These are phyloP conservation scores for Actinia tenebrosa DNA, from an alignment of 64 coral and sea anemone genomes.

Conservation along the genomic window DNA sequence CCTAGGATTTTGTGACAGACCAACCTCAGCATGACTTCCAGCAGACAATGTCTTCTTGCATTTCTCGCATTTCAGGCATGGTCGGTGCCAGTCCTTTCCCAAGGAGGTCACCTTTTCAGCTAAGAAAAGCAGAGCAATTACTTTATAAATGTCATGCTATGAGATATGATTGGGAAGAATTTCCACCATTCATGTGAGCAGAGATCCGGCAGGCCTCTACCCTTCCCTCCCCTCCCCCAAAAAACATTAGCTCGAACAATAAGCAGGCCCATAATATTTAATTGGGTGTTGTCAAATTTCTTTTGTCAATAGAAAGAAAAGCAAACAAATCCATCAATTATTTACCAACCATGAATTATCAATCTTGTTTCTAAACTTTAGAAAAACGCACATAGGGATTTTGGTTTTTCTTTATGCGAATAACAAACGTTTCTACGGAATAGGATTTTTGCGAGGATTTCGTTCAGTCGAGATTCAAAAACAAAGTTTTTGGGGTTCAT, in stretches of 20 bases:
- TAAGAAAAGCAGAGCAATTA: background rate
- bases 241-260: background rate
- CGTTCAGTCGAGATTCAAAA: no score
- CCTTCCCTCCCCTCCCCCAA: background rate
- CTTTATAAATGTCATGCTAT: no score
- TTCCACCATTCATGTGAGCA: no score
- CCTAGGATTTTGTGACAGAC: background rate
- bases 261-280: background rate
- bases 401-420: no score
- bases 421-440: no score
- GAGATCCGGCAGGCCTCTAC: background rate
- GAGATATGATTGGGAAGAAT: no score
- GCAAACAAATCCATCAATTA: background rate
- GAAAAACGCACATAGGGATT: no score
- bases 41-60: slow-evolving; percentile 60
- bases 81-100: slow-evolving; percentile 81
- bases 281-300: background rate
- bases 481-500: background rate
- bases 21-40: slow-evolving; percentile 71
- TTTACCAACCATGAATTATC: background rate
- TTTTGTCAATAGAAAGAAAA: background rate
- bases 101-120: slow-evolving; percentile 72
- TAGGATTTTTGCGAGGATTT: no score
- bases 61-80: slow-evolving; percentile 72
- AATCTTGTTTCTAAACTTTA: background rate